Conservation (phyloP, 1,140 invertebrate genomes). For the Conus ventricosus region DNA sequence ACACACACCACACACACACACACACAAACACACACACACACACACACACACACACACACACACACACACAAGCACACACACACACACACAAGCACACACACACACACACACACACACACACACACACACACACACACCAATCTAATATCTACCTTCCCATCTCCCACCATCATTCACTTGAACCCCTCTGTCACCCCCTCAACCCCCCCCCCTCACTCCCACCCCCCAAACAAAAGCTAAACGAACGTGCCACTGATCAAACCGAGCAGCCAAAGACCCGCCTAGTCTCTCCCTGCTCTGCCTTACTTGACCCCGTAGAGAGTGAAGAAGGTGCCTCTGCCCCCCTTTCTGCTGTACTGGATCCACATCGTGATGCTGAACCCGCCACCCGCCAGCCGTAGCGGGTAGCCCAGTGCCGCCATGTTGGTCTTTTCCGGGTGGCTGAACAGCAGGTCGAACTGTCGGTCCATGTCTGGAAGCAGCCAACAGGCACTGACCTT, state of each 20-base stretch:
- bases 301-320: constrained; percentile 79
- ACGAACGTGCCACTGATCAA: not conserved
- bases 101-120: too few relatives aligned
- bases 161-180: too few relatives aligned
- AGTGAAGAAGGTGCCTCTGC: constrained; percentile 94
- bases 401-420: constrained; percentile 42
- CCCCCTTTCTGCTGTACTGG: constrained; percentile 92
- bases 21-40: not conserved
- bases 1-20: not conserved
- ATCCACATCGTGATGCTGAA: constrained; percentile 96
- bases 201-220: too few relatives aligned
- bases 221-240: not conserved
- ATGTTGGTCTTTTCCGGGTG: constrained; percentile 39
- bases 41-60: not conserved
- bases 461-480: constrained; percentile 29
- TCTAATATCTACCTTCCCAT: too few relatives aligned
- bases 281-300: too few relatives aligned
- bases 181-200: too few relatives aligned
- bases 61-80: too few relatives aligned
- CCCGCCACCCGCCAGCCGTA: constrained; percentile 63
- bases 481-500: too few relatives aligned
- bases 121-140: too few relatives aligned
- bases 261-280: not conserved
- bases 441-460: constrained; percentile 46
- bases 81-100: too few relatives aligned